Evolutionary conservation across 2,113 vertebrate species (phyloP).

Genomic region (Oncorhynchus nerka): DNA sequence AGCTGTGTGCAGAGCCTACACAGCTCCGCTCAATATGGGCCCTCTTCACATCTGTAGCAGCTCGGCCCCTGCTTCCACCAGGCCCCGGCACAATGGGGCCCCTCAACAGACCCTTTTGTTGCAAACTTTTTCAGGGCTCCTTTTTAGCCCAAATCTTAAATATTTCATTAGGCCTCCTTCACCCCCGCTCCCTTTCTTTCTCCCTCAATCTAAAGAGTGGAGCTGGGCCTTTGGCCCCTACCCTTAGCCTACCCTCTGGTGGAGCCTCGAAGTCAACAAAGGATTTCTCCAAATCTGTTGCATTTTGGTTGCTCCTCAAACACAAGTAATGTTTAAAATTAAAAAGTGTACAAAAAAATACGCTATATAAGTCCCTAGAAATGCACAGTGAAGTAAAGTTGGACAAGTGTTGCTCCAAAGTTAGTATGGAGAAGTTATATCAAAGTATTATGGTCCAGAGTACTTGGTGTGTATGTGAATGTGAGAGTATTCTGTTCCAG

Average conservation of each 20-base stretch:
- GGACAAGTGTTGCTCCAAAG: background rate
- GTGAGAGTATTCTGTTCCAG: no score
- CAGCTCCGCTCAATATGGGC: conserved; percentile 82
- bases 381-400: background rate
- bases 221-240: conserved; percentile 37
- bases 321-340: conserved; percentile 60
- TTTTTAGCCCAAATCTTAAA: conserved; percentile 82
- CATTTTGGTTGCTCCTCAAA: conserved; percentile 58
- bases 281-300: conserved; percentile 64
- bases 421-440: no score
- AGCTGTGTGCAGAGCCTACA: conserved; percentile 88
- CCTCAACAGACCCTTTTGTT: conserved; percentile 78
- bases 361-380: background rate
- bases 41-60: conserved; percentile 79
- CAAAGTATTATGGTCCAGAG: no score
- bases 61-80: conserved; percentile 77
- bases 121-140: conserved; percentile 72
- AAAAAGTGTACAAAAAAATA: conserved; percentile 37
- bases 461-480: no score
- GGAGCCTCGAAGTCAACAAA: conserved; percentile 68
- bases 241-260: conserved; percentile 43
- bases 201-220: conserved; percentile 57
- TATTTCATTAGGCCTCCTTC: conserved; percentile 84
- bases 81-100: conserved; percentile 69
- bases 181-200: conserved; percentile 55